Base-by-base conservation (phyloP, 2,888 invertebrate genomes). In the Trilocha varians region DNA sequence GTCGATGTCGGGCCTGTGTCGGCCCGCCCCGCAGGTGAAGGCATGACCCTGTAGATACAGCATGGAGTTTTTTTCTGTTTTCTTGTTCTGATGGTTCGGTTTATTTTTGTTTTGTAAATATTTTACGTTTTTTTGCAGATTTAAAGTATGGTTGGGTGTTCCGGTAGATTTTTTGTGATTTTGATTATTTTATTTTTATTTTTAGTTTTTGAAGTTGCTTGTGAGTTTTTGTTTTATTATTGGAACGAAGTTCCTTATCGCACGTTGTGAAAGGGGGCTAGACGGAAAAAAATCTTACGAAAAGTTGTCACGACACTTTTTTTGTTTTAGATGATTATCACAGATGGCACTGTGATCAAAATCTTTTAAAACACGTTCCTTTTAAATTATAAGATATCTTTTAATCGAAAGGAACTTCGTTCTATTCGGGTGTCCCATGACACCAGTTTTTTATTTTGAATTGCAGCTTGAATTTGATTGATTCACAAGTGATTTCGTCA, bases 141-240 rank as follows among this genome's bases (percentile, higher is more conserved):
- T 59, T 55, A 59, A 66, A 65, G 55, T 25, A 25, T 25, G 25
- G 25, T 75, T 82, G 79, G 82, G 82, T 74, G 66, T 74, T 78
- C 78, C 76, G 80, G 80, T 82, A 79, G 80, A 76, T 58, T 73
- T 75, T 73, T 63, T 70, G 71, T 72, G 78, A 69, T 65, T 53
- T 59, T 59, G 56, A 55, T 51, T 50, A 56, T 55, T 50, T 52
- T 55, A 51, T 58, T 52, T 55, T 47, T 51, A 53, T 54, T 53
- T 55, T 52, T 51, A 36, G 52, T 55, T 9, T 3, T 55, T 50
- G 65, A 59, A 65, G 55, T 70, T 61, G 62, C 50, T 70, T 65
- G 64, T 65, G 66, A 50, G 62, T 55, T 33, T 42, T 40, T 36
- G 13, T 35, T 34, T 33, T 39, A 16, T 16, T 36, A n/a, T n/a